A percentile compares a stretch with the other conserved stretches of the same genome.
Evolutionary conservation across 2,113 vertebrate genomes (phyloP).

Genomic region (Limanda limanda): DNA sequence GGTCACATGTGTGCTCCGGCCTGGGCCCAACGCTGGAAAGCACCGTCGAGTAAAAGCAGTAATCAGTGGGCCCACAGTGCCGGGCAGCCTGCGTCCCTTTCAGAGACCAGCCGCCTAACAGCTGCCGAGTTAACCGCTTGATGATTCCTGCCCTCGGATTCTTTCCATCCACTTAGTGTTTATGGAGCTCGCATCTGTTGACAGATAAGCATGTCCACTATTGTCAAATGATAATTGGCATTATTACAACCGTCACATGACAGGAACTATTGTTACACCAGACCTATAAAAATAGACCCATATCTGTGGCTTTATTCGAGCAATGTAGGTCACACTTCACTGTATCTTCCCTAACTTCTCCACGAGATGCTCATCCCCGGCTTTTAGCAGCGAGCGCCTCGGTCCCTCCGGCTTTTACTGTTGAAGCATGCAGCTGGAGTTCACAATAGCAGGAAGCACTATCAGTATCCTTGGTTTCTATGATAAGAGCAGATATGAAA

Average conservation of each 20-base stretch:
- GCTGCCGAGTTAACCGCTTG: conserved; percentile 71
- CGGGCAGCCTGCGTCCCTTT: conserved; percentile 49
- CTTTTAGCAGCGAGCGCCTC: not conserved
- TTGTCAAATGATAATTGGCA: conserved; percentile 60
- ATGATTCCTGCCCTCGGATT: conserved; percentile 70
- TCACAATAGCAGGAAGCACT: not conserved
- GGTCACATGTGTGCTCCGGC: conserved; percentile 75
- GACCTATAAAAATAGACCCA: conserved; percentile 34
- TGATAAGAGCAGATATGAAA: not conserved
- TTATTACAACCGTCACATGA: conserved; percentile 53
- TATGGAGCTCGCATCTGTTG: conserved; percentile 64
- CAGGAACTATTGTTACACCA: conserved; percentile 48
- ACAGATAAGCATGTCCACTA: conserved; percentile 63
- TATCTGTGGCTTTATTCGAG: conserved; percentile 32
- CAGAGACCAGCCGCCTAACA: conserved; percentile 67
- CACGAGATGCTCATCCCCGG: not conserved
- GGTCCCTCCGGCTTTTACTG: not conserved
- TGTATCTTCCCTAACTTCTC: not conserved
- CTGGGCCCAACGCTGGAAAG: conserved; percentile 70
- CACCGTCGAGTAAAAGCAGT: conserved; percentile 64
- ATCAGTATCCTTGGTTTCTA: not conserved
- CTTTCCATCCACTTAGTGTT: conserved; percentile 80
- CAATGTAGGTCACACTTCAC: conserved; percentile 12
- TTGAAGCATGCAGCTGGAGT: not conserved
- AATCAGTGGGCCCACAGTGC: conserved; percentile 44